phyloP scores from a whole-genome alignment of 2,797 vertebrate species.

The Smutsia gigantea region DNA sequence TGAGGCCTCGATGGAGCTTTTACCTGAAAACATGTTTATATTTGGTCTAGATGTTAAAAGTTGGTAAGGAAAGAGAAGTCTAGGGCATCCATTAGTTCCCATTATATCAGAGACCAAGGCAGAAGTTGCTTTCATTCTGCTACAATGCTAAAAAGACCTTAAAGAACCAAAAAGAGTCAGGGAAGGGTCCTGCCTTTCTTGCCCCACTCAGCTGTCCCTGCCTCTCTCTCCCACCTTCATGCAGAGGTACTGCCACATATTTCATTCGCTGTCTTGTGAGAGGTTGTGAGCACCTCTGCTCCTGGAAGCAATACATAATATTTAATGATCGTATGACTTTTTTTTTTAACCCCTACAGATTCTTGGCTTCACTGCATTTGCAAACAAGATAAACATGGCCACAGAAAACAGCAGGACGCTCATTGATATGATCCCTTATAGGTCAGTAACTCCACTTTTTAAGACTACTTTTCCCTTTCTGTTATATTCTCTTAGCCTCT shows the following conservation, averaged over 20 bases:
- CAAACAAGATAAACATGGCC: slow-evolving; percentile 73
- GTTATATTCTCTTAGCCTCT: neutral
- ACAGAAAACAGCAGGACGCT: slow-evolving; percentile 75
- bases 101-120: neutral
- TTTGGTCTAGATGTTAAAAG: neutral
- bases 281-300: neutral
- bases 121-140: neutral
- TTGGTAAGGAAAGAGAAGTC: neutral
- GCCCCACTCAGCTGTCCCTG: fast-evolving
- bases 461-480: neutral
- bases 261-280: neutral
- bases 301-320: neutral
- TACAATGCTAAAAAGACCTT: neutral
- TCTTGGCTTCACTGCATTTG: slow-evolving; percentile 75
- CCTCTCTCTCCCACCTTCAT: neutral
- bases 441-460: slow-evolving; percentile 73
- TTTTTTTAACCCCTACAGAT: slow-evolving; percentile 74
- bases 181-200: neutral
- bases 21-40: neutral
- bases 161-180: neutral
- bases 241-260: neutral
- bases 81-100: neutral
- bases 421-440: slow-evolving; percentile 78
- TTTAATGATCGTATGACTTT: neutral
- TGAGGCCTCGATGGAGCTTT: neutral